Base-by-base conservation (phyloP, 2,113 vertebrate species). In the Notothenia coriiceps region DNA sequence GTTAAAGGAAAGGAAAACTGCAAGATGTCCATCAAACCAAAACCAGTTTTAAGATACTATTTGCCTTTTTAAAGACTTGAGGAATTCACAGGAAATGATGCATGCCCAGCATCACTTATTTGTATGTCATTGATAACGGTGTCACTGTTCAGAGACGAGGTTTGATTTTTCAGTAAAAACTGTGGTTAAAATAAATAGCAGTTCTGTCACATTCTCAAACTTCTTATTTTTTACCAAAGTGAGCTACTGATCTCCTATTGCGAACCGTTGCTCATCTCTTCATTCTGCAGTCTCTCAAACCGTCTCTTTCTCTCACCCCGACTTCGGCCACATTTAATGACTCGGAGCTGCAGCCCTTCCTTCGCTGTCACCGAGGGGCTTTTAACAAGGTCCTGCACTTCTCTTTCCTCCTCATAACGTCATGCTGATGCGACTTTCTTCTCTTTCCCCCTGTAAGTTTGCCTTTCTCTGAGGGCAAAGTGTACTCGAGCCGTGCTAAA, bases 361-460 rank as follows among this genome's bases (percentile, higher is more conserved):
- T 68, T 35, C 57, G 59, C 81, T 82, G 88, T 89, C 94, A 88
- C 83, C 77, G 51, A 63, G 57, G 77, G 75, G 79, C 76, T 92
- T 90, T 92, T 93, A 93, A 94, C 89, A 91, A 94, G 92, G 87
- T 88, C 69, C 82, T 80, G 75, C 67, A 70, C 79, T 86, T 67
- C 63, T 85, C 84, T 85, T 89, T 82, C 71, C 77, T 82, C 59
- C 70, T 87, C 73, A 87, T 86, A 87, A 80, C 70, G 77, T 66
- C 83, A 49, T 63, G 43, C 79, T 81, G 50, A 52, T 33, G 66
- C 69, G 79, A 77, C 72, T 82, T 57, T 79, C 49, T 52, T 55
- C 76, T 64, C 50, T 69, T 52, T 49, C 49, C 60, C 60, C 25
- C 35, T 56, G 72, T 51, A 86, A 87, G 84, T 89, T 80, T 0